Conservation (phyloP, 2,113 vertebrate genomes). For the Platysteira castanea region DNA sequence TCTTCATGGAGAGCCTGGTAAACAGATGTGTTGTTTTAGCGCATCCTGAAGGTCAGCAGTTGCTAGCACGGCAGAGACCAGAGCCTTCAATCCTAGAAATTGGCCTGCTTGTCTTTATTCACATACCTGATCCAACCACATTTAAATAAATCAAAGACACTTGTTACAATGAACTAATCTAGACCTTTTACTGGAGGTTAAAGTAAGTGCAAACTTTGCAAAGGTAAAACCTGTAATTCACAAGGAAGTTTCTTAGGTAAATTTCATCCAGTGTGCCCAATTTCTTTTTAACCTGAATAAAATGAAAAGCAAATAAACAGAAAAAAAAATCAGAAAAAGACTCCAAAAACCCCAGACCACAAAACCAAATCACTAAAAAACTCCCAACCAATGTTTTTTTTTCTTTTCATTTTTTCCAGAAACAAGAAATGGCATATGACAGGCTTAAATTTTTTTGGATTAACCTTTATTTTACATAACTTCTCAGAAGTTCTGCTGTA, state of each 20-base stretch:
- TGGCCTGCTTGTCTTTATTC: not conserved
- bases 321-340: not conserved
- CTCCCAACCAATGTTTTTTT: not conserved
- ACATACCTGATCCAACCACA: accelerated
- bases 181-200: not conserved
- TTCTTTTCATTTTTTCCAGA: accelerated
- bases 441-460: not conserved
- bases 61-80: not conserved
- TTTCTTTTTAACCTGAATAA: not conserved
- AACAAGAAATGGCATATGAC: not conserved
- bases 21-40: not conserved
- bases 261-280: not conserved
- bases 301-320: not conserved
- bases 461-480: not conserved
- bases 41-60: not conserved
- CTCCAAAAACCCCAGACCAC: accelerated
- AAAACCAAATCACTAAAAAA: not conserved
- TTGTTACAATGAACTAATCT: not conserved
- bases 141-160: not conserved
- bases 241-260: not conserved
- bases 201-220: not conserved
- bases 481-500: not conserved
- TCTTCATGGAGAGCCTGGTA: not conserved
- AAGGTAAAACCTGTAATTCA: not conserved
- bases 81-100: not conserved